Conservation (phyloP, 1,140 invertebrate genomes). For the Drosophila ananassae region DNA sequence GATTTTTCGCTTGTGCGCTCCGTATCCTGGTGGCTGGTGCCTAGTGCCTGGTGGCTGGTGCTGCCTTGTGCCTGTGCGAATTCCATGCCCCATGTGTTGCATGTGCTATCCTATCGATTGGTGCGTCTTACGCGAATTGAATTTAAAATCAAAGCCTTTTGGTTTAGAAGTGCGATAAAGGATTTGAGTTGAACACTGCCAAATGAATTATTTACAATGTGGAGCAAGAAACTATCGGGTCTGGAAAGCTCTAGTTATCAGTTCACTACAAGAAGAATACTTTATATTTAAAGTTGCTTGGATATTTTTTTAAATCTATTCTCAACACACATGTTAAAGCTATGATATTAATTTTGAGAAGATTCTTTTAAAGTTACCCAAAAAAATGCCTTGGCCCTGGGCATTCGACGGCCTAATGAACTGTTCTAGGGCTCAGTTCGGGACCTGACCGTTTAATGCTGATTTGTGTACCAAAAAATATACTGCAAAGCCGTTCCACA, state of each 20-base stretch:
- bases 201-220: slow-evolving; percentile 1
- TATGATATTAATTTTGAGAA: background rate
- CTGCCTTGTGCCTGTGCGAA: background rate
- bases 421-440: slow-evolving; percentile 19
- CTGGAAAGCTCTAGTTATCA: background rate
- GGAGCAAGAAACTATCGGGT: background rate
- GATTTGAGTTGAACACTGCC: background rate
- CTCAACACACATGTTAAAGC: background rate
- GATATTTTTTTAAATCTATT: background rate
- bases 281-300: too few relatives aligned
- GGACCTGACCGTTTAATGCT: slow-evolving; percentile 58
- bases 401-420: slow-evolving; percentile 60
- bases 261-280: background rate
- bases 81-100: slow-evolving; percentile 58
- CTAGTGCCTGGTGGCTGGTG: background rate
- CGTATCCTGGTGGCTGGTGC: background rate
- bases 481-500: slow-evolving; percentile 53
- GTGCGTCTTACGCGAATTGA: slow-evolving; percentile 46
- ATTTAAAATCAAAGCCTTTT: slow-evolving; percentile 57
- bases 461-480: slow-evolving; percentile 68
- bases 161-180: slow-evolving; percentile 15
- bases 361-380: slow-evolving; percentile 45
- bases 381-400: slow-evolving; percentile 5
- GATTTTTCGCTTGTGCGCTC: slow-evolving; percentile 32
- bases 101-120: slow-evolving; percentile 45